phyloP scores from a whole-genome alignment of 2,888 invertebrate genomes.

The Halictus quadricinctus region DNA sequence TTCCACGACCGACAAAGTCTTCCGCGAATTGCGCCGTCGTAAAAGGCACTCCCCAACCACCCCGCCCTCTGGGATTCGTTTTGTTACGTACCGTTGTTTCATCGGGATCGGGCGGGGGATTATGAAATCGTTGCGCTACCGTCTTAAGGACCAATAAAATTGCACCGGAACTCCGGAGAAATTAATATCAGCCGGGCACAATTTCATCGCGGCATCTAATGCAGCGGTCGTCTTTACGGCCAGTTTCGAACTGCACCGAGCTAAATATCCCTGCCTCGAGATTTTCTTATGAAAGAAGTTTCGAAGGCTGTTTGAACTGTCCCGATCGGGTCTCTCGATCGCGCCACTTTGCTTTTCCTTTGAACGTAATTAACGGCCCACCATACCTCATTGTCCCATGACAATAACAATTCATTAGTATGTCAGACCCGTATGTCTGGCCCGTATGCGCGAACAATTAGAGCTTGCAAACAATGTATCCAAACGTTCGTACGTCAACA shows the following conservation, averaged over 20 bases:
- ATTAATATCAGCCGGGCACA: conserved; percentile 63
- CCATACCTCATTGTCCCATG: background rate
- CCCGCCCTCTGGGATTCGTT: conserved; percentile 35
- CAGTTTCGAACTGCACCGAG: conserved; percentile 22
- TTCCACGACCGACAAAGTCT: conserved; percentile 69
- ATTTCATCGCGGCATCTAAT: conserved; percentile 52
- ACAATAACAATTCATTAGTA: background rate
- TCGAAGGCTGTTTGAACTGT: conserved; percentile 27
- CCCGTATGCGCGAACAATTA: too few relatives aligned
- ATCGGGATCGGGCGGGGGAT: conserved; percentile 54
- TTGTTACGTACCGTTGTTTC: conserved; percentile 61
- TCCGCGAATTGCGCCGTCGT: conserved; percentile 65
- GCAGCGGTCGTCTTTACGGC: conserved; percentile 55
- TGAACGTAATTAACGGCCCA: background rate
- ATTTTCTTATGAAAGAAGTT: conserved; percentile 50
- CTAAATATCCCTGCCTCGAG: conserved; percentile 41
- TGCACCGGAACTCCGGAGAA: conserved; percentile 50
- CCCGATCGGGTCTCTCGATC: conserved; percentile 19
- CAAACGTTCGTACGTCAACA: background rate
- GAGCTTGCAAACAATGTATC: background rate
- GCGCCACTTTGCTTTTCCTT: background rate
- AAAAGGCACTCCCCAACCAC: conserved; percentile 37
- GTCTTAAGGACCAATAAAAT: conserved; percentile 67
- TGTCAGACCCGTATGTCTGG: background rate
- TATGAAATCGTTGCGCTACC: conserved; percentile 65